phyloP scores from a whole-genome alignment of 2,888 invertebrate genomes.

The Melolontha melolontha region DNA sequence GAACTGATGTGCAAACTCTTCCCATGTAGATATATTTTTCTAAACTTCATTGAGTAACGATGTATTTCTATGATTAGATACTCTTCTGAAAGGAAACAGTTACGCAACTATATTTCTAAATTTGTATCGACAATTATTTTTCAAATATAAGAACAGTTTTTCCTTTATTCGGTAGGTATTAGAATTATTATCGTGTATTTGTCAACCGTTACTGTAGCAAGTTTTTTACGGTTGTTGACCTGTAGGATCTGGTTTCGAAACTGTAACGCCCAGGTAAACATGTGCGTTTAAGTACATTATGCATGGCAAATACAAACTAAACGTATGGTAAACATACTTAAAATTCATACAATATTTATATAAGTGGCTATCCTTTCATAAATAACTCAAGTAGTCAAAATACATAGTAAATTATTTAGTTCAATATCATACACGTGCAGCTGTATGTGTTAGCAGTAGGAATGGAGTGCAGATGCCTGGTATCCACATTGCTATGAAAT shows the following conservation, averaged over 20 bases:
- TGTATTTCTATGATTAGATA: neutral
- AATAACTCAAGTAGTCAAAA: no score
- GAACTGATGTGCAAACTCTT: neutral
- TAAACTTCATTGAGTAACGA: neutral
- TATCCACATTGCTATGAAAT: no score
- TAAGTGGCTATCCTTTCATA: no score
- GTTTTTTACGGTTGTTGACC: constrained; percentile 25
- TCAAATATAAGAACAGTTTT: constrained; percentile 11
- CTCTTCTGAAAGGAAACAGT: neutral
- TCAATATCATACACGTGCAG: no score
- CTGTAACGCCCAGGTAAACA: constrained; percentile 2
- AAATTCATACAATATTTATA: no score
- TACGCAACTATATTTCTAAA: neutral
- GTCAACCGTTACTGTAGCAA: constrained; percentile 13
- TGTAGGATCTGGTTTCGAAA: constrained; percentile 2
- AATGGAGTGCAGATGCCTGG: no score
- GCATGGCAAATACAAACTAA: constrained; percentile 19
- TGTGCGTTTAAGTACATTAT: neutral
- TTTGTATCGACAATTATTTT: constrained; percentile 6
- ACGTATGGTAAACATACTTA: neutral
- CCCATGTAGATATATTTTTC: neutral
- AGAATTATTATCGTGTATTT: constrained; percentile 30
- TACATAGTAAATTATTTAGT: no score
- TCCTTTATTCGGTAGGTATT: neutral
- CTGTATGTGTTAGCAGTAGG: no score